Percentiles rank a stretch among this genome's conserved stretches.
phyloP scores from a whole-genome alignment of 2,888 invertebrate species.

The Piscicola geometra region DNA sequence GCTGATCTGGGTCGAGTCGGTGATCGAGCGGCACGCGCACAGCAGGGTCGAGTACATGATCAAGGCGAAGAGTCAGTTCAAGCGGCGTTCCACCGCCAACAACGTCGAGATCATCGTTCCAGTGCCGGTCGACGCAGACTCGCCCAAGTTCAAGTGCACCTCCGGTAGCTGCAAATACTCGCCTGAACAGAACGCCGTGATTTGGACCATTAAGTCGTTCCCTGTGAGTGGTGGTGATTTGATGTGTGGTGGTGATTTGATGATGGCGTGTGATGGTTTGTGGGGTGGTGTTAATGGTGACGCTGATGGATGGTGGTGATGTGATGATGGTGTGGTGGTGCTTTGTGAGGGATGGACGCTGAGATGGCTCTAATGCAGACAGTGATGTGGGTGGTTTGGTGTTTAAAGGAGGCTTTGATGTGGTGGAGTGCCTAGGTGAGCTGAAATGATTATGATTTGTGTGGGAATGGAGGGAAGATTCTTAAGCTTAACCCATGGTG shows the following conservation, averaged over 20 bases:
- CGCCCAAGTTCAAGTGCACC: slow-evolving; percentile 95
- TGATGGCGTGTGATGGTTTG: background rate
- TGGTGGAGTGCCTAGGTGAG: too few relatives aligned
- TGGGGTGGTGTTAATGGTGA: too few relatives aligned
- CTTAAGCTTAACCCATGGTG: too few relatives aligned
- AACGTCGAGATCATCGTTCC: slow-evolving; percentile 82
- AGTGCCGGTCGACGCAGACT: slow-evolving; percentile 75
- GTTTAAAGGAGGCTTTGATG: too few relatives aligned
- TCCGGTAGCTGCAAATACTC: slow-evolving; percentile 95
- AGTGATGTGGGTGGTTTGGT: too few relatives aligned
- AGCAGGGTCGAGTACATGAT: slow-evolving; percentile 98
- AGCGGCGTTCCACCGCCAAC: slow-evolving; percentile 92
- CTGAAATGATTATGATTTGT: too few relatives aligned
- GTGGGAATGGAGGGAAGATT: too few relatives aligned
- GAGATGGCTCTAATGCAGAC: too few relatives aligned
- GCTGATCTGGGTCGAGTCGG: slow-evolving; percentile 96
- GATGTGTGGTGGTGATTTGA: background rate
- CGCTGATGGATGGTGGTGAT: too few relatives aligned
- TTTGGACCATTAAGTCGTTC: slow-evolving; percentile 95
- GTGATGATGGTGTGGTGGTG: too few relatives aligned
- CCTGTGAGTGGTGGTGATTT: slow-evolving; percentile 60
- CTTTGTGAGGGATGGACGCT: too few relatives aligned
- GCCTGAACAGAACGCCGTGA: slow-evolving; percentile 90
- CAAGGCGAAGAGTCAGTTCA: slow-evolving; percentile 91
- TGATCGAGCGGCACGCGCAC: slow-evolving; percentile 92